Conservation (phyloP, 1,140 invertebrate species). For the Pseudomyrmex flavicornis region DNA sequence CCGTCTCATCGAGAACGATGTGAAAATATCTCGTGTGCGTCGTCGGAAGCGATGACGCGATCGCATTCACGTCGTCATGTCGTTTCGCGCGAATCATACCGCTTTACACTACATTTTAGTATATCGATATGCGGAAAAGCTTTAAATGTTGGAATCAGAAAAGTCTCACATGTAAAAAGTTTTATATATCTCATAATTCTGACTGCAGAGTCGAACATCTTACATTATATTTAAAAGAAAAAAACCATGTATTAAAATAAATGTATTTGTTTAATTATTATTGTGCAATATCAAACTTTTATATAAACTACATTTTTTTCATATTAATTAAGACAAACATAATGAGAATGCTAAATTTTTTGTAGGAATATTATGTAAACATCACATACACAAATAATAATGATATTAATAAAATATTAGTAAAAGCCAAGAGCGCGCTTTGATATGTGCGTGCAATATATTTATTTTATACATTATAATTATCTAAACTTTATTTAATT, state of each 20-base stretch:
- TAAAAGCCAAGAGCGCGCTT: too few relatives aligned
- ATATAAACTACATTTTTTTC: not conserved
- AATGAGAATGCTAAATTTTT: too few relatives aligned
- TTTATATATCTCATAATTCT: not conserved
- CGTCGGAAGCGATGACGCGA: constrained; percentile 6
- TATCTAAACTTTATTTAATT: too few relatives aligned
- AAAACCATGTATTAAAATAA: not conserved
- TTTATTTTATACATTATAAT: too few relatives aligned
- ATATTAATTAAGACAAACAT: too few relatives aligned
- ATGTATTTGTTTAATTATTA: not conserved
- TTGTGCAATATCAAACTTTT: not conserved
- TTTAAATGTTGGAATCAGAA: not conserved
- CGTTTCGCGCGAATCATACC: not conserved
- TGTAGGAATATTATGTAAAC: too few relatives aligned
- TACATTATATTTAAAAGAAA: not conserved
- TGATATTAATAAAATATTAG: too few relatives aligned
- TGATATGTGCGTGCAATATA: too few relatives aligned
- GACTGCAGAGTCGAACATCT: not conserved
- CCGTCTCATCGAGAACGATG: constrained; percentile 18
- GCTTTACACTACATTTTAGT: not conserved
- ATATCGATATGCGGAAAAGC: not conserved
- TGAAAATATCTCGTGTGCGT: constrained; percentile 10
- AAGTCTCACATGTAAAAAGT: not conserved
- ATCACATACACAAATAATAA: too few relatives aligned
- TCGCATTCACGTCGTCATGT: constrained; percentile 21